Conservation (phyloP, 2,113 vertebrate species). For the Ictidomys tridecemlineatus region DNA sequence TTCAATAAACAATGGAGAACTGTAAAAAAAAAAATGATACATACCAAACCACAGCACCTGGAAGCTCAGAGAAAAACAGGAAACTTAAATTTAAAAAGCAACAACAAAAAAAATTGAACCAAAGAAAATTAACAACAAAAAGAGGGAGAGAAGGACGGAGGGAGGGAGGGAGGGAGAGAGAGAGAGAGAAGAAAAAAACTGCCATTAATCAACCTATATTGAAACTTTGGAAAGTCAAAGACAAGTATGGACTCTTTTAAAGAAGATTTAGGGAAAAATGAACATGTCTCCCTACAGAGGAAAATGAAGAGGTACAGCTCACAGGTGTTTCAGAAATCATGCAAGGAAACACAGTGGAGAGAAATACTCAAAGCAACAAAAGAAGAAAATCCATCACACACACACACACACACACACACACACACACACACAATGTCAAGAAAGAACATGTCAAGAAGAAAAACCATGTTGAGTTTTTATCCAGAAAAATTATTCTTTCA, state of each 20-base stretch:
- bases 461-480: background rate
- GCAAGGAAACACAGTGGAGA: background rate
- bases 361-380: background rate
- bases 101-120: background rate
- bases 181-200: background rate
- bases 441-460: background rate
- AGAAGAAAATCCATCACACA: background rate
- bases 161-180: too few relatives aligned
- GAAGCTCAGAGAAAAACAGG: background rate
- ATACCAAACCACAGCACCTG: background rate
- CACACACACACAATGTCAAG: too few relatives aligned
- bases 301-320: background rate
- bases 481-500: background rate
- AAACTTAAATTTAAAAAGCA: background rate
- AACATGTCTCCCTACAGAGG: rapidly evolving
- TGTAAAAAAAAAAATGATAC: background rate
- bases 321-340: background rate
- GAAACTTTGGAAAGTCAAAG: background rate
- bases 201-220: background rate
- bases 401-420: too few relatives aligned
- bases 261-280: background rate
- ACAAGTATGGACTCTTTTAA: background rate
- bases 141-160: too few relatives aligned
- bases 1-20: background rate
- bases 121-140: background rate